Evolutionary conservation across 2,113 vertebrate genomes (phyloP).

Genomic region (Rhadina sibilatrix): DNA sequence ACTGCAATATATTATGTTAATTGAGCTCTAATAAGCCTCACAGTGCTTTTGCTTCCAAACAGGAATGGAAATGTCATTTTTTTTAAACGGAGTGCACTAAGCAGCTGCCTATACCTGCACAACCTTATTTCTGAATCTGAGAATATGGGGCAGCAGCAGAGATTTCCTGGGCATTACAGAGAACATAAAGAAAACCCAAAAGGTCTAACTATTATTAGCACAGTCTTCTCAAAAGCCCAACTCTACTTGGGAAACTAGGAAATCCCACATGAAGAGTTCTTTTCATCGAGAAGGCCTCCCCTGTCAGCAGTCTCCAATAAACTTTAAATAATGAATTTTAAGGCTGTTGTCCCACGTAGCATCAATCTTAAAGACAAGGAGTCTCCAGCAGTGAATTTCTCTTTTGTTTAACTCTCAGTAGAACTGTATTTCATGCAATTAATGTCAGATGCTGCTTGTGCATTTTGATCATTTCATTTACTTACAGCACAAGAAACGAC

Average conservation of each 20-base stretch:
- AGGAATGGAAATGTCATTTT: constrained; percentile 35
- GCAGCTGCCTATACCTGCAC: neutral
- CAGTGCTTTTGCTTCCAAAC: constrained; percentile 47
- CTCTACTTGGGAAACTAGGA: neutral
- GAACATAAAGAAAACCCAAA: neutral
- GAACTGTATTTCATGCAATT: constrained; percentile 48
- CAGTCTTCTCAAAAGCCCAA: neutral
- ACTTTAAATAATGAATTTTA: constrained; percentile 51
- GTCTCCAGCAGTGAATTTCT: constrained; percentile 32
- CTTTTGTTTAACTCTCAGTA: constrained; percentile 20
- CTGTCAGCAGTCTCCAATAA: constrained; percentile 38
- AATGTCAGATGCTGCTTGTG: constrained; percentile 22
- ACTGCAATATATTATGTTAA: constrained; percentile 63
- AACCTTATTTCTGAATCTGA: neutral
- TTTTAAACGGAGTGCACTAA: constrained; percentile 2
- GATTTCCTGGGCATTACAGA: neutral
- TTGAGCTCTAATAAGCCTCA: constrained; percentile 58
- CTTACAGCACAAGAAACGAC: constrained; percentile 18
- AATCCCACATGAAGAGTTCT: neutral
- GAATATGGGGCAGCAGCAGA: neutral
- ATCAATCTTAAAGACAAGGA: constrained; percentile 18
- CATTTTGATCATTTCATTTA: constrained; percentile 60
- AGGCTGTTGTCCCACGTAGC: neutral
- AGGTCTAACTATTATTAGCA: neutral
- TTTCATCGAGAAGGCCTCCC: neutral